Base-by-base conservation (phyloP, 37 sponge, comb jelly and placozoan genomes). In the Mnemiopsis leidyi region DNA sequence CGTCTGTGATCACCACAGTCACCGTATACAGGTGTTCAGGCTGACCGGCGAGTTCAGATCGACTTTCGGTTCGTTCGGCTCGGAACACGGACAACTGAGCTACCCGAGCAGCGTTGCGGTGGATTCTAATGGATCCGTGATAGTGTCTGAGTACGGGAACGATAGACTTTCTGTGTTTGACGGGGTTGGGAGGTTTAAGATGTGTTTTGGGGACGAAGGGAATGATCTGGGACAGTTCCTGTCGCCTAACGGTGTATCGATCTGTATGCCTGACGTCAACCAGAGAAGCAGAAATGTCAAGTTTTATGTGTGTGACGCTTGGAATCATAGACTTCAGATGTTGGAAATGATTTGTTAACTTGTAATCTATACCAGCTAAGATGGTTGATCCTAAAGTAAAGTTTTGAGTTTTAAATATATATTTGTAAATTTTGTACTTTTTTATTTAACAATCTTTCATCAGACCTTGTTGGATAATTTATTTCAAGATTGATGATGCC, bases 11-110 rank as follows among this genome's bases (percentile, higher is more conserved):
- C 76, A 25, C 7, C 29, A 76, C 30, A 94, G 93, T 39, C 69
- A 94, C 85, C 37, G 95, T 0, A 73, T 95, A 20, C 96, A 95
- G 82, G 93, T 94, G 9, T 95, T 94, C 93, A 93, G 94, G 38
- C 92, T 76, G 39, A 32, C 69, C 34, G 95, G 95, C 21, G 23
- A 73, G 61, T 95, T 95, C 83, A 13, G 82, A 36, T 23, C 48
- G 36, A 76, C 92, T 31, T 93, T 94, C 93, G 95, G 94, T 2
- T 92, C 34, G 24, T 29, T 29, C 34, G 95, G 93, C 13, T 73
- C 69, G 0, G 94, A 37, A 21, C 93, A 61, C 1, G 79, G 77
- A 24, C 85, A 93, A 33, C 61, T 95, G 20, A 93, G 83, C 0
- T 33, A 88, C 21, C 94, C 94, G 25, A 37, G 69, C 21, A 94